Percentiles rank a stretch among this genome's conserved stretches.
phyloP scores from a whole-genome alignment of 2,888 invertebrate genomes.

The Agrypnus murinus region DNA sequence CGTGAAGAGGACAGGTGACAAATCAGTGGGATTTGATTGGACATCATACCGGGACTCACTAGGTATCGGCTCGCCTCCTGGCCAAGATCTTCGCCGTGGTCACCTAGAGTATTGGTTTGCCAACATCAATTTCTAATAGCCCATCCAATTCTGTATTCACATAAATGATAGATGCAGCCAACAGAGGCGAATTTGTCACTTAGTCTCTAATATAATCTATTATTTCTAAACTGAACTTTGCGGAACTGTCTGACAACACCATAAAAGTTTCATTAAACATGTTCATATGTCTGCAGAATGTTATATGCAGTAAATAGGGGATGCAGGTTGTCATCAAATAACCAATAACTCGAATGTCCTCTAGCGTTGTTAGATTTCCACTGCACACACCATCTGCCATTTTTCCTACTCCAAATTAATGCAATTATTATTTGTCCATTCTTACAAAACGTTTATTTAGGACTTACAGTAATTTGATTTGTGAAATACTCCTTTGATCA shows the following conservation, averaged over 20 bases:
- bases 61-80: slow-evolving; percentile 61
- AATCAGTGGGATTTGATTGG: slow-evolving; percentile 68
- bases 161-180: slow-evolving; percentile 67
- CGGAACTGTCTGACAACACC: slow-evolving; percentile 40
- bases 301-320: background rate
- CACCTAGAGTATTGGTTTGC: slow-evolving; percentile 47
- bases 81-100: slow-evolving; percentile 62
- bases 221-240: slow-evolving; percentile 58
- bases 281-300: slow-evolving; percentile 29
- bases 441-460: slow-evolving; percentile 12
- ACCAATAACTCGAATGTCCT: slow-evolving; percentile 35
- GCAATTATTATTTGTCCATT: slow-evolving; percentile 37
- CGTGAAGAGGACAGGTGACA: slow-evolving; percentile 68
- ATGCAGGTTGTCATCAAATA: background rate
- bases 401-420: slow-evolving; percentile 32
- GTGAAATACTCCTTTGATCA: slow-evolving; percentile 20
- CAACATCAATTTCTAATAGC: slow-evolving; percentile 51
- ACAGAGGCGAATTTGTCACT: slow-evolving; percentile 67
- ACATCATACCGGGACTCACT: slow-evolving; percentile 56
- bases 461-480: background rate
- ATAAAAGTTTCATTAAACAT: slow-evolving; percentile 44
- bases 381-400: slow-evolving; percentile 49
- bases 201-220: slow-evolving; percentile 60
- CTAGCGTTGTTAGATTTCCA: slow-evolving; percentile 36
- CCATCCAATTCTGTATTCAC: slow-evolving; percentile 39